Conservation (phyloP, 2,888 invertebrate species). For the Volucella inanis region DNA sequence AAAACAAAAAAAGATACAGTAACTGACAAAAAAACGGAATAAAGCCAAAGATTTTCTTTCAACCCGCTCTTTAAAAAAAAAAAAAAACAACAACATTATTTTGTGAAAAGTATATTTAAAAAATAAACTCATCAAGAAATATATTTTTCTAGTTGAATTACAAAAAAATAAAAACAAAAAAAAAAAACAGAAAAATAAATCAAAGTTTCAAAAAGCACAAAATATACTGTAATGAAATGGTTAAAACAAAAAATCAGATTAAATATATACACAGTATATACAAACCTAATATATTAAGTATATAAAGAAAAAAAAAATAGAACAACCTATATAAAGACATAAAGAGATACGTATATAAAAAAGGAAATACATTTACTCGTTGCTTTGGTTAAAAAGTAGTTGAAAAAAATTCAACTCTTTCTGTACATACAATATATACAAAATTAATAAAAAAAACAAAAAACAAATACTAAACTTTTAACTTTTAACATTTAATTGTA, state of each 20-base stretch:
- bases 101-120: slow-evolving; percentile 69
- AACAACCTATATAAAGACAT: slow-evolving; percentile 33
- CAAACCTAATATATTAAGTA: slow-evolving; percentile 42
- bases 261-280: slow-evolving; percentile 50
- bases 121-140: slow-evolving; percentile 45
- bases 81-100: slow-evolving; percentile 57
- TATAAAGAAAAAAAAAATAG: slow-evolving; percentile 29
- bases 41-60: slow-evolving; percentile 74
- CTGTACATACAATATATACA: slow-evolving; percentile 29
- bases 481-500: slow-evolving; percentile 21
- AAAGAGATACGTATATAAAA: not conserved
- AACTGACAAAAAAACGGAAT: slow-evolving; percentile 31
- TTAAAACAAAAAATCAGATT: slow-evolving; percentile 30
- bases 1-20: slow-evolving; percentile 34
- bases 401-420: slow-evolving; percentile 26
- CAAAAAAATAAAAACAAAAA: slow-evolving; percentile 38
- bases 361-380: slow-evolving; percentile 15
- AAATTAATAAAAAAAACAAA: slow-evolving; percentile 19
- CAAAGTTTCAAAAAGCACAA: slow-evolving; percentile 72
- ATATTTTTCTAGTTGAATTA: slow-evolving; percentile 73
- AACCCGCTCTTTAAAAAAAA: slow-evolving; percentile 46
- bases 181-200: slow-evolving; percentile 18
- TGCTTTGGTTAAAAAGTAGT: slow-evolving; percentile 50
- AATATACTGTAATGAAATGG: slow-evolving; percentile 70
- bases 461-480: slow-evolving; percentile 26